Conservation (phyloP, 2,797 vertebrate species). For the Botia almorhae region DNA sequence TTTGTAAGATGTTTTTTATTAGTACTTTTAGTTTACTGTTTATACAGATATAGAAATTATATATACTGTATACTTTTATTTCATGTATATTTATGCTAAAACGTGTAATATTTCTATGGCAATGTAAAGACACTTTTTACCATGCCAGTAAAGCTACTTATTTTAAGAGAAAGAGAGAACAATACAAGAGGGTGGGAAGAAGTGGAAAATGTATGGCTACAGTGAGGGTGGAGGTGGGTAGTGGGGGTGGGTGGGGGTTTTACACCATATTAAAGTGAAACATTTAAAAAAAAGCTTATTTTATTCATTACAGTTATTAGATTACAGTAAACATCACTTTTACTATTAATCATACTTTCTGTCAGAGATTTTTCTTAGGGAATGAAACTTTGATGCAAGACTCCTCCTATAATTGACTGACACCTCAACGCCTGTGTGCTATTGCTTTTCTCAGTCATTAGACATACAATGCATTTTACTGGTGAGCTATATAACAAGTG, state of each 20-base stretch:
- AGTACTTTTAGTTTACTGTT: too few species aligned
- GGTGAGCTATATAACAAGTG: too few species aligned
- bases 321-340: neutral
- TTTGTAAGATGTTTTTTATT: too few species aligned
- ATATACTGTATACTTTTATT: too few species aligned
- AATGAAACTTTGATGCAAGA: neutral
- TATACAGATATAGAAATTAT: too few species aligned
- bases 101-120: too few species aligned
- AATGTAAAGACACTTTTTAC: too few species aligned
- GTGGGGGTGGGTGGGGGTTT: slow-evolving; percentile 49
- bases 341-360: neutral
- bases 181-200: slow-evolving; percentile 25
- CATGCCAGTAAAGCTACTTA: too few species aligned
- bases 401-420: neutral
- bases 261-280: slow-evolving; percentile 17
- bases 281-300: slow-evolving; percentile 28
- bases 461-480: too few species aligned
- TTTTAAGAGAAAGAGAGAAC: neutral
- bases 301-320: slow-evolving; percentile 2
- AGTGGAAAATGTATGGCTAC: slow-evolving; percentile 54
- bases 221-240: slow-evolving; percentile 31
- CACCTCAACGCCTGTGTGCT: neutral
- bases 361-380: neutral
- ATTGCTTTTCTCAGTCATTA: neutral
- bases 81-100: too few species aligned